Conservation (phyloP, 2,888 invertebrate species). For the Deilephila porcellus region DNA sequence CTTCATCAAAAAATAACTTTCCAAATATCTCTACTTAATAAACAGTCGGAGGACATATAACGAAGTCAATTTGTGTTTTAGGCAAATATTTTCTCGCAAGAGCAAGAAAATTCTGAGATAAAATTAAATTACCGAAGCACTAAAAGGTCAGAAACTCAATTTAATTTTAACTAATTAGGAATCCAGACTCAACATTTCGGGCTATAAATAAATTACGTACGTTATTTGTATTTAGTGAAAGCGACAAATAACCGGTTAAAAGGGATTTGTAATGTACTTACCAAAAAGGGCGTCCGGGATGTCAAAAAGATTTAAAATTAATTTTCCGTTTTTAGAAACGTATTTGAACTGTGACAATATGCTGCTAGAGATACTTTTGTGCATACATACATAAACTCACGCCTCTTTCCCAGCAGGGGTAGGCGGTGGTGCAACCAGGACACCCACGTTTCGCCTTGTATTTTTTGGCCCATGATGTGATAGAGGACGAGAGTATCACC, state of each 20-base stretch:
- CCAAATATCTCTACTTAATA: background rate
- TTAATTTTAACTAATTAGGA: conserved; percentile 46
- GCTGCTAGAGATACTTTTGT: background rate
- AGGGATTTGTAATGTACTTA: conserved; percentile 62
- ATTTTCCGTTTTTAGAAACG: background rate
- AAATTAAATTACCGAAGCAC: conserved; percentile 33
- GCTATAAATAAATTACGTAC: conserved; percentile 51
- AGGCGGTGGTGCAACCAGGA: too few species aligned
- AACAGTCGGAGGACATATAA: background rate
- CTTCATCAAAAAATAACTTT: background rate
- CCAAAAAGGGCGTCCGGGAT: background rate
- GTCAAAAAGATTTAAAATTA: background rate
- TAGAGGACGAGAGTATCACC: too few species aligned
- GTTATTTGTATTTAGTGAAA: conserved; percentile 55
- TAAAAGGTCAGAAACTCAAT: conserved; percentile 38
- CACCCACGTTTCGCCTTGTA: too few species aligned
- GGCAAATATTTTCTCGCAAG: conserved; percentile 36
- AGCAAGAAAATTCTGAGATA: conserved; percentile 22
- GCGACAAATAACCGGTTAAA: conserved; percentile 63
- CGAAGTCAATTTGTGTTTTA: conserved; percentile 40
- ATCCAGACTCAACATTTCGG: conserved; percentile 46
- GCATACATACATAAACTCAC: too few species aligned
- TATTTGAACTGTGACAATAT: background rate
- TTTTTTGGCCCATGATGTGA: too few species aligned
- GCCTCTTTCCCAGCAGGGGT: too few species aligned